phyloP scores from a whole-genome alignment of 2,797 vertebrate genomes.

The Anas flavirostris region DNA sequence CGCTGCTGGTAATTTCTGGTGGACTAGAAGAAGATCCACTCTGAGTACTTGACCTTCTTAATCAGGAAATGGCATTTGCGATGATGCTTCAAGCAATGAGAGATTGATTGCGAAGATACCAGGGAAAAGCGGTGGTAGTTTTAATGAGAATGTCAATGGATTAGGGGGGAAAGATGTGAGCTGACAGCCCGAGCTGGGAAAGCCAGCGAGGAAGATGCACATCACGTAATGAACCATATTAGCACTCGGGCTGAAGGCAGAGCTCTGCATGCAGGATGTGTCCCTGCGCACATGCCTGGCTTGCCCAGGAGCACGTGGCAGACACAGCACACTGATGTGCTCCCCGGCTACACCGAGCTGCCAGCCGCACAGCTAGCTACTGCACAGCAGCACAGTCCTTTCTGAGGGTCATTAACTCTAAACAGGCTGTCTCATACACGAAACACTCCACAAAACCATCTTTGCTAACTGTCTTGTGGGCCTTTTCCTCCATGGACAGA shows the following conservation, averaged over 20 bases:
- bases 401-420: conserved; percentile 2
- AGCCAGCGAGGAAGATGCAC: conserved; percentile 35
- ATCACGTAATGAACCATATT: conserved; percentile 50
- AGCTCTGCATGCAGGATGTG: background rate
- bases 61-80: conserved; percentile 9
- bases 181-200: background rate
- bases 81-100: background rate
- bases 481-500: background rate
- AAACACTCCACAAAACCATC: background rate
- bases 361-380: background rate
- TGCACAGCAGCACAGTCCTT: background rate
- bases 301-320: background rate
- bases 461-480: background rate
- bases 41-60: conserved; percentile 32
- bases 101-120: background rate
- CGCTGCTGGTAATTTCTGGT: background rate
- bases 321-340: conserved; percentile 6
- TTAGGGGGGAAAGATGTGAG: background rate
- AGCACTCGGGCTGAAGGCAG: background rate
- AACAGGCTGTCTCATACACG: background rate
- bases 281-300: background rate
- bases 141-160: conserved; percentile 17
- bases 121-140: background rate
- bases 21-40: background rate
- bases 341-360: background rate